Conservation (phyloP, 2,797 vertebrate species). For the Psittacula echo region DNA sequence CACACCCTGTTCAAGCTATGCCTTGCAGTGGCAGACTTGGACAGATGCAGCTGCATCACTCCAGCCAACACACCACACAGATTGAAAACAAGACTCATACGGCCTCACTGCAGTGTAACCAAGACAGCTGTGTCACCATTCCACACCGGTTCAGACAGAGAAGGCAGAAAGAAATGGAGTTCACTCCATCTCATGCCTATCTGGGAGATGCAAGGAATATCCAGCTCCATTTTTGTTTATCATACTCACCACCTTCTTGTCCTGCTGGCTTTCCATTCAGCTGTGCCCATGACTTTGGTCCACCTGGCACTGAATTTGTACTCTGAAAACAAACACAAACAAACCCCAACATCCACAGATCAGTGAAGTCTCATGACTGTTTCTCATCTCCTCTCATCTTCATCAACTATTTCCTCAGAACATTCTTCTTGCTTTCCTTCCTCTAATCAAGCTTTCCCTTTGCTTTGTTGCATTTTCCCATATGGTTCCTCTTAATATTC, state of each 20-base stretch:
- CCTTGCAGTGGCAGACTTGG: background rate
- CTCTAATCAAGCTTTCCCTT: background rate
- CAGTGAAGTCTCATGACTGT: background rate
- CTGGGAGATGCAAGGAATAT: background rate
- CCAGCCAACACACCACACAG: background rate
- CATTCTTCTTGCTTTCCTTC: background rate
- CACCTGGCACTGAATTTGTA: slow-evolving; percentile 95
- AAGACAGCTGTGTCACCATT: background rate
- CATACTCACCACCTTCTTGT: slow-evolving; percentile 92
- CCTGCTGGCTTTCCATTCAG: slow-evolving; percentile 99
- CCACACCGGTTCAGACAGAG: background rate
- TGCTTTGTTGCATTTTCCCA: background rate
- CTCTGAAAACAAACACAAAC: slow-evolving; percentile 79
- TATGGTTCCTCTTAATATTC: background rate
- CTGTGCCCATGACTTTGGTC: slow-evolving; percentile 99
- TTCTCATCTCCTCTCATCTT: background rate
- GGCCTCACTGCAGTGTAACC: background rate
- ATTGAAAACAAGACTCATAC: background rate
- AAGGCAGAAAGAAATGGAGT: background rate
- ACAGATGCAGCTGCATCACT: background rate
- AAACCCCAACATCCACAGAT: background rate
- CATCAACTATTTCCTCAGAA: background rate
- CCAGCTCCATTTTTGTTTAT: background rate
- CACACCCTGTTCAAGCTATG: background rate
- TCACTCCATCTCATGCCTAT: background rate